phyloP scores from a whole-genome alignment of 2,888 invertebrate species.

The Tenthredo notha region DNA sequence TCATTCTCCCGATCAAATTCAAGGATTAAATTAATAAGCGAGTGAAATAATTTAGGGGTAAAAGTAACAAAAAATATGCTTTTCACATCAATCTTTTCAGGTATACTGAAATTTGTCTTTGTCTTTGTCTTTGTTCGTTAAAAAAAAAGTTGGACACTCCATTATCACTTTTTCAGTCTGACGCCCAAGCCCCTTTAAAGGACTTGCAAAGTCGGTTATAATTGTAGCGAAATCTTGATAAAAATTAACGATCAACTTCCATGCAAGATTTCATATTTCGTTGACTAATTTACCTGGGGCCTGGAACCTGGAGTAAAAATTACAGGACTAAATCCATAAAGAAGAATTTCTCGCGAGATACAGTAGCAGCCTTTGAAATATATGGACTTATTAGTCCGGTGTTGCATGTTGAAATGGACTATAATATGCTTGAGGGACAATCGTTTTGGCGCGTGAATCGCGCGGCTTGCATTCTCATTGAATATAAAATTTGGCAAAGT shows the following conservation, averaged over 20 bases:
- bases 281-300: not conserved
- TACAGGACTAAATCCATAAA: not conserved
- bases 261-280: slow-evolving; percentile 27
- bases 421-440: slow-evolving; percentile 16
- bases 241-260: slow-evolving; percentile 27
- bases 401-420: not conserved
- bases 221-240: slow-evolving; percentile 37
- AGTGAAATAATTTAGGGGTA: no score
- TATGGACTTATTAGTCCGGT: not conserved
- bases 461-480: not conserved
- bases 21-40: no score
- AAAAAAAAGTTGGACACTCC: not conserved
- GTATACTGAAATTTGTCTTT: not conserved
- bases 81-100: not conserved
- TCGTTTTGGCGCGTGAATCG: not conserved
- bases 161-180: not conserved
- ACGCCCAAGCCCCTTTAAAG: slow-evolving; percentile 2
- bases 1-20: not conserved
- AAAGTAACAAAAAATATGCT: not conserved
- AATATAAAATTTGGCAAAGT: slow-evolving; percentile 32
- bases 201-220: slow-evolving; percentile 2
- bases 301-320: not conserved
- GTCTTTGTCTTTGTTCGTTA: not conserved
- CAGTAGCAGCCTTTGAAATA: not conserved
- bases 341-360: not conserved